phyloP scores from a whole-genome alignment of 2,888 invertebrate species.

The Cordilura impudica region DNA sequence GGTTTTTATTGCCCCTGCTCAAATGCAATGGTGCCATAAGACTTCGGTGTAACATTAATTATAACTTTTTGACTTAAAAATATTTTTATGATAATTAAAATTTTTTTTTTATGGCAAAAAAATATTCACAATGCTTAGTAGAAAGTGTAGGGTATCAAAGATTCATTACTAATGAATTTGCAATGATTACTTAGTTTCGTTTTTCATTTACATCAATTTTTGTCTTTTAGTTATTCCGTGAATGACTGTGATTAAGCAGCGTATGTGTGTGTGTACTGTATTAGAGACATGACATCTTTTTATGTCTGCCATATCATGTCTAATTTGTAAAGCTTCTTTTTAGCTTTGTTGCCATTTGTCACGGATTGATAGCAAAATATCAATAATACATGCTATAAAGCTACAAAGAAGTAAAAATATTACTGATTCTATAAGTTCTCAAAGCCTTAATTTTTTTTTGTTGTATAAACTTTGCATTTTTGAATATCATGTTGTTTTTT shows the following conservation, averaged over 20 bases:
- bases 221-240: too few relatives aligned
- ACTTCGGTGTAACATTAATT: too few relatives aligned
- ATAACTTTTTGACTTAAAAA: too few relatives aligned
- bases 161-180: too few relatives aligned
- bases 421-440: constrained; percentile 20
- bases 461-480: neutral
- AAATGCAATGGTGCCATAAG: too few relatives aligned
- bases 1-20: too few relatives aligned
- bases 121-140: too few relatives aligned
- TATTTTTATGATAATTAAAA: too few relatives aligned
- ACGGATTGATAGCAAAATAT: constrained; percentile 55
- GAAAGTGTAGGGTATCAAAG: too few relatives aligned
- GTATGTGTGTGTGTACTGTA: neutral
- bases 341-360: constrained; percentile 14
- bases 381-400: constrained; percentile 42
- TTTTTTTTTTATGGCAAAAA: too few relatives aligned
- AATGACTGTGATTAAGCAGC: constrained; percentile 2
- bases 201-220: too few relatives aligned
- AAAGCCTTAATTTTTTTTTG: constrained; percentile 3
- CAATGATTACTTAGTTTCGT: too few relatives aligned
- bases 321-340: constrained; percentile 57
- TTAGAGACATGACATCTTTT: constrained; percentile 55
- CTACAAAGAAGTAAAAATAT: constrained; percentile 12
- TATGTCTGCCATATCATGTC: constrained; percentile 60
- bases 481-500: neutral